Base-by-base conservation (phyloP, 2,113 vertebrate genomes). In the Condylura cristata region DNA sequence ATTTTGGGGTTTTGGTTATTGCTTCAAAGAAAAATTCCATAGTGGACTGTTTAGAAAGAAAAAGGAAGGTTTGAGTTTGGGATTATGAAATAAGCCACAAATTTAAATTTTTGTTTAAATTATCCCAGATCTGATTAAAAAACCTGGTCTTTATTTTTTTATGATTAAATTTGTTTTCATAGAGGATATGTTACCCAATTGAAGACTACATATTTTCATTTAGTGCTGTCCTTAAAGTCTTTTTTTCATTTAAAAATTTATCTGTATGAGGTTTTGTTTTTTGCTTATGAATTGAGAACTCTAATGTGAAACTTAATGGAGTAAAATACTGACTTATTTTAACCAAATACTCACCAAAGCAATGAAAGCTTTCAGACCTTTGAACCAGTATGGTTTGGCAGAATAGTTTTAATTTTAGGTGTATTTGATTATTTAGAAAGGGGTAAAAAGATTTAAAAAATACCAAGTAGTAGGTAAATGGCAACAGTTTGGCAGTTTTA, bases 291-390 rank as follows among this genome's bases (percentile, higher is more conserved):
- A 76, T 93, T 86, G 61, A 95, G 81, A 90, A 46, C 65, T 82
- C 32, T 76, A 53, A 63, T 94, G 8, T 56, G 83, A 92, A 94
- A 84, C 53, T 94, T 93, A 17, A 93, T 88, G 89, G 63, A 84
- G 71, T 80, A 66, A 86, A 93, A 63, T 81, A 58, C 68, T 75
- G 94, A 85, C 79, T 84, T 90, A 66, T 96, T 97, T 94, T 95
- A 96, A 90, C 56, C 63, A 94, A 70, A 85, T 58, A 91, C 58
- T 95, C 86, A 96, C 96, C 95, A 96, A 97, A 96, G 93, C 94
- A 95, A 88, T 79, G 60, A 85, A 94, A 56, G 34, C 32, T 79
- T 95, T 95, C 88, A 93, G 80, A 94, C 75, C 68, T 95, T 92
- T 94, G 51, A 92, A 90, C 44, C 51, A 65, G 41, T 95, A 71